Percentiles rank a stretch among this genome's conserved stretches.
phyloP scores from a whole-genome alignment of 1,140 invertebrate species.

The Nasonia vitripennis region DNA sequence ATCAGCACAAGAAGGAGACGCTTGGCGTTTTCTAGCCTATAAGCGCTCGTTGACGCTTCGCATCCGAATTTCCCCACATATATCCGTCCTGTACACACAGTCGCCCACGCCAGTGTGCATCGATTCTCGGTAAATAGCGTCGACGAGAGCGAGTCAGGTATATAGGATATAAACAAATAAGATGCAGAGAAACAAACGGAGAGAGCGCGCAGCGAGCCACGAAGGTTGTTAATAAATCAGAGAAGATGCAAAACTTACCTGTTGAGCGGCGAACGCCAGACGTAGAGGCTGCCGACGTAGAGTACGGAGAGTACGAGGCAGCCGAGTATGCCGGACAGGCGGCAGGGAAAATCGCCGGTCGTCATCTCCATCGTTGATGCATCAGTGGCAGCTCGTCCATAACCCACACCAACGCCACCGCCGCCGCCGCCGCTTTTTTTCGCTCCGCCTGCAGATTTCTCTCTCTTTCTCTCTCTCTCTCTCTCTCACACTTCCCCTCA shows the following conservation, averaged over 20 bases:
- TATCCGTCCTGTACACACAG: neutral
- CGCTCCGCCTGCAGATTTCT: neutral
- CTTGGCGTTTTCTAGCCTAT: neutral
- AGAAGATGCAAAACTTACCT: slow-evolving; percentile 77
- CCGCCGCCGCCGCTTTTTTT: slow-evolving; percentile 53
- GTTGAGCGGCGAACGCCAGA: slow-evolving; percentile 85
- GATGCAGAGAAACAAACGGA: no score
- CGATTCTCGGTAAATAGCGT: neutral
- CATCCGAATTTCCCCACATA: neutral
- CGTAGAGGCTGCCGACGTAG: slow-evolving; percentile 89
- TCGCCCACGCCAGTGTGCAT: neutral
- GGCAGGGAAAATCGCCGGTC: slow-evolving; percentile 61
- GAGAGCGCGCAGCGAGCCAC: no score
- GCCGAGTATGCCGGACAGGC: slow-evolving; percentile 74
- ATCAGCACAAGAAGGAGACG: neutral
- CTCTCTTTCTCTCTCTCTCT: neutral
- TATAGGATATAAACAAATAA: no score
- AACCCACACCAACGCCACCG: slow-evolving; percentile 31
- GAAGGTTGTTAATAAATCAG: neutral
- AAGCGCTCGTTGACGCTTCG: neutral
- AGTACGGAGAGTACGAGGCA: slow-evolving; percentile 83
- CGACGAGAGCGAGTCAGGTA: no score
- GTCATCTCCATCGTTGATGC: slow-evolving; percentile 69
- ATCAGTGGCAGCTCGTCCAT: neutral
- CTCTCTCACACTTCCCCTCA: neutral